These are phyloP conservation scores for Boloria euphrosyne DNA, from an alignment of 2,888 invertebrate species.

Conservation along the genomic window DNA sequence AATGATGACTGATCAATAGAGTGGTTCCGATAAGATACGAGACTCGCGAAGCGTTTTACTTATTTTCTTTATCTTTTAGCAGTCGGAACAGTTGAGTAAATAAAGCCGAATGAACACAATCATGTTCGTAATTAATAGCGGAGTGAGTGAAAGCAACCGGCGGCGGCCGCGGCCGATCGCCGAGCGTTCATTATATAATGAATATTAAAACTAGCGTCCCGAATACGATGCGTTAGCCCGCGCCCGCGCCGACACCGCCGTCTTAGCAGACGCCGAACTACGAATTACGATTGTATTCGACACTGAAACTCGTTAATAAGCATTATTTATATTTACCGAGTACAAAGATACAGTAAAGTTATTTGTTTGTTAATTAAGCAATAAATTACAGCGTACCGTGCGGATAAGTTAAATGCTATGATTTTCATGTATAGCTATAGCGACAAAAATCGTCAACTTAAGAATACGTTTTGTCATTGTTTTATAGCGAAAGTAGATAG, in stretches of 20 bases:
- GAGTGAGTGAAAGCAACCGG: slow-evolving; percentile 75
- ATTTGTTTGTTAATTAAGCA: slow-evolving; percentile 37
- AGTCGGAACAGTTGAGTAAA: slow-evolving; percentile 79
- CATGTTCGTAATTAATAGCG: slow-evolving; percentile 74
- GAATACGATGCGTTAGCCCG: slow-evolving; percentile 58
- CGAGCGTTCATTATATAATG: slow-evolving; percentile 73
- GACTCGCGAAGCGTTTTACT: slow-evolving; percentile 65
- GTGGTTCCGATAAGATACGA: slow-evolving; percentile 77
- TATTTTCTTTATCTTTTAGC: slow-evolving; percentile 78
- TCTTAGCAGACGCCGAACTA: slow-evolving; percentile 57
- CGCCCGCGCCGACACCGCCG: slow-evolving; percentile 42
- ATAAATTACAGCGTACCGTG: slow-evolving; percentile 25
- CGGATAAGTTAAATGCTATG: slow-evolving; percentile 23
- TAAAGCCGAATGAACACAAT: slow-evolving; percentile 73
- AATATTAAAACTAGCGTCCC: slow-evolving; percentile 76
- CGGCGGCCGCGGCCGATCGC: slow-evolving; percentile 61
- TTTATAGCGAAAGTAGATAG: slow-evolving; percentile 10
- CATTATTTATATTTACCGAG: slow-evolving; percentile 34
- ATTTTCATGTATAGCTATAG: background rate
- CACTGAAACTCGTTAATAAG: slow-evolving; percentile 26
- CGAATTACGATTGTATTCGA: slow-evolving; percentile 45
- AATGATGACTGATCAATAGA: slow-evolving; percentile 78
- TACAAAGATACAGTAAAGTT: slow-evolving; percentile 32
- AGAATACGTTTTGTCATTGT: slow-evolving; percentile 8
- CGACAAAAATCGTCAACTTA: background rate